phyloP scores from a whole-genome alignment of 2,888 invertebrate genomes.

The Ephialtes manifestator region DNA sequence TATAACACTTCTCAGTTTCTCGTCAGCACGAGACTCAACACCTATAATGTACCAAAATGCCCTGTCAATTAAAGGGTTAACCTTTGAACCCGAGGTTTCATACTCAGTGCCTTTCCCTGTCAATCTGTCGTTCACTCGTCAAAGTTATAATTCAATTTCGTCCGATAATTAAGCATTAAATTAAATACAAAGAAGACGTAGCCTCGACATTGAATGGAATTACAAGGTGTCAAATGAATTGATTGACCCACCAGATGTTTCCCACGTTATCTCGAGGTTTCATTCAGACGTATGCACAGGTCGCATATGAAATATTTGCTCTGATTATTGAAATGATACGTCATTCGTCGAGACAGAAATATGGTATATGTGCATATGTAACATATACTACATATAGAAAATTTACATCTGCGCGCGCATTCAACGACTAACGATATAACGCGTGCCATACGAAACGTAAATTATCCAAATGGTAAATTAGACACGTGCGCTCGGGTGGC shows the following conservation, averaged over 20 bases:
- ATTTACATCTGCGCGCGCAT: not conserved
- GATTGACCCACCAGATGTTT: slow-evolving; percentile 16
- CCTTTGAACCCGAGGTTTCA: not conserved
- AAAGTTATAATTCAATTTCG: not conserved
- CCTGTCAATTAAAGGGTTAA: too few relatives aligned
- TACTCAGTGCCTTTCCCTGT: not conserved
- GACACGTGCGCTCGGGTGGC: slow-evolving; percentile 26
- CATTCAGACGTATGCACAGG: slow-evolving; percentile 8
- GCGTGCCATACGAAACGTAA: slow-evolving; percentile 15
- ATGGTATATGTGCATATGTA: not conserved
- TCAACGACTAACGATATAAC: not conserved
- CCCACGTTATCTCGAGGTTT: slow-evolving; percentile 12
- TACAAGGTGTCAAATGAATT: slow-evolving; percentile 30
- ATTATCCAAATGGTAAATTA: slow-evolving; percentile 46
- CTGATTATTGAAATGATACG: slow-evolving; percentile 53
- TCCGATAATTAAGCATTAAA: not conserved
- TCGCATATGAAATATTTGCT: slow-evolving; percentile 26
- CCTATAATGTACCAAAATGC: too few relatives aligned
- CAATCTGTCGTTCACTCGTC: not conserved
- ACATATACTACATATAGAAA: not conserved
- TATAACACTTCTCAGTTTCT: too few relatives aligned
- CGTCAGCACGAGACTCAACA: too few relatives aligned
- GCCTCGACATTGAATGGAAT: slow-evolving; percentile 2
- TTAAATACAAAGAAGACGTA: not conserved
- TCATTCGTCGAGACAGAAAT: slow-evolving; percentile 3